A percentile compares a stretch with the other conserved stretches of the same genome.
Evolutionary conservation across 2,113 vertebrate genomes (phyloP).

Genomic region (Propithecus coquereli): DNA sequence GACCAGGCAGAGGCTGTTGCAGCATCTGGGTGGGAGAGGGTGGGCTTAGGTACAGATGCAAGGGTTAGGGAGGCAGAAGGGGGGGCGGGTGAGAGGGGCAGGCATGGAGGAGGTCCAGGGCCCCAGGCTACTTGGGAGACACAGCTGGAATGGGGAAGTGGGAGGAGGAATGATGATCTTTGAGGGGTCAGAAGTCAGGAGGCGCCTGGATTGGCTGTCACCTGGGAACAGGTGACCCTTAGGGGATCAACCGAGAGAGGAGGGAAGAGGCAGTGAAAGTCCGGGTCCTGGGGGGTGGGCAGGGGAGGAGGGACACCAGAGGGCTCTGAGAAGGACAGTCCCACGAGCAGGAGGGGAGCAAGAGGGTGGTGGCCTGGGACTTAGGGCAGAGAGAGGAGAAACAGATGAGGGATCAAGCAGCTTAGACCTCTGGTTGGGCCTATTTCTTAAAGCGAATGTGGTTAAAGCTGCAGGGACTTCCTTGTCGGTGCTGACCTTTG

Average conservation of each 20-base stretch:
- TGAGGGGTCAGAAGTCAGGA: background rate
- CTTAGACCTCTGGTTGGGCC: background rate
- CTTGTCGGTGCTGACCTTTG: background rate
- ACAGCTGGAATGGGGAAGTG: background rate
- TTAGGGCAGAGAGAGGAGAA: background rate
- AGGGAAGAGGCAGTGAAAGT: background rate
- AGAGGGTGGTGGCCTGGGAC: background rate
- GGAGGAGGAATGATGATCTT: background rate
- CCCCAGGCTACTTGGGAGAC: background rate
- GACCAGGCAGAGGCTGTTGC: background rate
- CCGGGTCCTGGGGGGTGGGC: background rate
- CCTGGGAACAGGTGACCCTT: background rate
- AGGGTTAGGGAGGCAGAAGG: background rate
- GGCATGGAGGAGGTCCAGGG: background rate
- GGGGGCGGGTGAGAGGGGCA: background rate
- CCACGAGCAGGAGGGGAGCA: background rate
- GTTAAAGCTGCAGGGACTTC: background rate
- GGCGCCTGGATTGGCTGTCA: background rate
- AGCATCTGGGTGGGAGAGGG: background rate
- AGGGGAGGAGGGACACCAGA: background rate
- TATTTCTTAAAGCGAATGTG: constrained; percentile 13
- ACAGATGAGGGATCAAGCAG: background rate
- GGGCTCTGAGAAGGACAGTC: background rate
- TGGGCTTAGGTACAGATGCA: no score
- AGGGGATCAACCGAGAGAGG: background rate